phyloP scores from a whole-genome alignment of 2,797 vertebrate genomes.

The Sylvia borin region DNA sequence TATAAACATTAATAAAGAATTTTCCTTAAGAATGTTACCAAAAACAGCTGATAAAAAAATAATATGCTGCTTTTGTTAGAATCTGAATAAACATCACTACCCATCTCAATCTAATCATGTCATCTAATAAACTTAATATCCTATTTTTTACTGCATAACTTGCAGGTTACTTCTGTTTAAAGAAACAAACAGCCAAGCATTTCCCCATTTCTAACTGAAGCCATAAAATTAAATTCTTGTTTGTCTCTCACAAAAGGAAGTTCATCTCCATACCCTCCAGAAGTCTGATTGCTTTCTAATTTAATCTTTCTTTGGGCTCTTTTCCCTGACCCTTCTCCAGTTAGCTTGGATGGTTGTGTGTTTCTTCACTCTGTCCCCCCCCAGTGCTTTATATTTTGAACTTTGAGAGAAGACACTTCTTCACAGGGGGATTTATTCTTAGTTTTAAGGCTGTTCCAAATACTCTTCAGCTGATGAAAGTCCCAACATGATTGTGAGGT shows the following conservation, averaged over 20 bases:
- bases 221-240: background rate
- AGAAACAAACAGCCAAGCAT: background rate
- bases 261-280: background rate
- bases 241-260: background rate
- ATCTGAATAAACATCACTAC: constrained; percentile 21
- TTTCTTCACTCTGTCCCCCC: background rate
- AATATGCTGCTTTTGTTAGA: constrained; percentile 28
- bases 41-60: constrained; percentile 30
- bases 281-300: background rate
- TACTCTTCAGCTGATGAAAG: background rate
- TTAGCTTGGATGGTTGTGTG: background rate
- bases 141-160: background rate
- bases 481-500: background rate
- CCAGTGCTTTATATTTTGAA: background rate
- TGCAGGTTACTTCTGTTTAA: background rate
- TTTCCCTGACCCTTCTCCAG: background rate
- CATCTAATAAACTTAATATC: constrained; percentile 16
- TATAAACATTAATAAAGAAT: background rate
- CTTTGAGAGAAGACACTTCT: background rate
- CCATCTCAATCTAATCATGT: constrained; percentile 30
- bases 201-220: background rate
- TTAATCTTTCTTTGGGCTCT: background rate
- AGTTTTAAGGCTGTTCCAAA: background rate
- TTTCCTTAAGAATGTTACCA: background rate
- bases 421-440: background rate